Percentiles rank a stretch among this genome's conserved stretches.
Evolutionary conservation across 2,113 vertebrate species (phyloP).

Genomic region (Hippolais icterina): DNA sequence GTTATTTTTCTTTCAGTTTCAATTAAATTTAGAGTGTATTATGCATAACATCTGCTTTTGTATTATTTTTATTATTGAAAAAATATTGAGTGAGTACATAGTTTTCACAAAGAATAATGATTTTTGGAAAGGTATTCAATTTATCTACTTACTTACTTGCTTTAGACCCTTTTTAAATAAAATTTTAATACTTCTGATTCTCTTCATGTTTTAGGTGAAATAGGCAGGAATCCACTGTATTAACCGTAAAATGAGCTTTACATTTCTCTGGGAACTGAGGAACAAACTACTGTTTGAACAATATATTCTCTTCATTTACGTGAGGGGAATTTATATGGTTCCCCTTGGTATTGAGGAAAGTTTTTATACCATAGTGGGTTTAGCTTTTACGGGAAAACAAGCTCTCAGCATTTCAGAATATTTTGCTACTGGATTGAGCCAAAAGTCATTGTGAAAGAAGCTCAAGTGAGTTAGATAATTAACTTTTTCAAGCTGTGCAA

Average conservation of each 20-base stretch:
- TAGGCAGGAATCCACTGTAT: background rate
- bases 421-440: background rate
- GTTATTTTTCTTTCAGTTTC: background rate
- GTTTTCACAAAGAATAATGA: background rate
- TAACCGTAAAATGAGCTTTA: background rate
- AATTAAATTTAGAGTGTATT: background rate
- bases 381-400: background rate
- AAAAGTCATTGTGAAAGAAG: background rate
- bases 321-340: background rate
- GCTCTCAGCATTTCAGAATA: background rate
- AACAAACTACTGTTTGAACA: background rate
- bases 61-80: background rate
- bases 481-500: background rate
- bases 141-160: background rate
- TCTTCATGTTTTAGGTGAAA: background rate
- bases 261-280: background rate
- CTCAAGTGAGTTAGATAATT: background rate
- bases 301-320: background rate
- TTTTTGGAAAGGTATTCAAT: background rate
- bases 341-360: background rate
- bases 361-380: background rate
- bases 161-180: background rate
- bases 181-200: background rate
- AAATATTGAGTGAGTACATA: background rate
- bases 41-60: background rate